These are phyloP conservation scores for Bufo gargarizans DNA, from an alignment of 2,113 vertebrate genomes.

Conservation along the genomic window DNA sequence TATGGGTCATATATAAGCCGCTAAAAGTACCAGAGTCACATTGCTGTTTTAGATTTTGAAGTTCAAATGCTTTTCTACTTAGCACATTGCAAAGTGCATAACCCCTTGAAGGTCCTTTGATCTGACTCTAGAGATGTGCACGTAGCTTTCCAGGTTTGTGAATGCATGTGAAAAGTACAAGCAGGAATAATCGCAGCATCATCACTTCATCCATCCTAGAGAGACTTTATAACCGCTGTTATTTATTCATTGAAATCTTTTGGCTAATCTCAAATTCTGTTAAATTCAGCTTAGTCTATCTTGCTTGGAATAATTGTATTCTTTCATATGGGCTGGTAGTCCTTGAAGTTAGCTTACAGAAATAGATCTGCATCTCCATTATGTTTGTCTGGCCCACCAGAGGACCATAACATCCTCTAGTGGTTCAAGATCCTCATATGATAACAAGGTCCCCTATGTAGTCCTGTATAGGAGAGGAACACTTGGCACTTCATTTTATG, in stretches of 20 bases:
- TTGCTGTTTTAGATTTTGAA: not conserved
- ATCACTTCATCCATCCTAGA: not conserved
- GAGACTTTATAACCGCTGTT: not conserved
- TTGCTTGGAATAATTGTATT: no score
- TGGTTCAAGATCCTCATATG: not conserved
- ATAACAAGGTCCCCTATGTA: not conserved
- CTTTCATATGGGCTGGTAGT: no score
- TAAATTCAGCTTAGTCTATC: not conserved
- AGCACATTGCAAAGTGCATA: constrained; percentile 19
- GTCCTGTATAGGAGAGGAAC: no score
- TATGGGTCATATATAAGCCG: not conserved
- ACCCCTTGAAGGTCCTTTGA: constrained; percentile 19
- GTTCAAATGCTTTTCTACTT: not conserved
- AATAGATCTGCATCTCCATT: not conserved
- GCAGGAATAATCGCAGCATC: not conserved
- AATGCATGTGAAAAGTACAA: not conserved
- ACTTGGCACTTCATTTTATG: no score
- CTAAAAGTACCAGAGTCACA: not conserved
- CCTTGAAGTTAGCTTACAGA: not conserved
- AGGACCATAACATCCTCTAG: not conserved
- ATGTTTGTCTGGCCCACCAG: not conserved
- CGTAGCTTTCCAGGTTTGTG: not conserved
- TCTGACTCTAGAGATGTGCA: constrained; percentile 10
- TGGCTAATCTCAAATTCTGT: not conserved
- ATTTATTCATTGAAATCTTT: not conserved